Evolutionary conservation across 2,113 vertebrate species (phyloP).

Genomic region (Solea senegalensis): DNA sequence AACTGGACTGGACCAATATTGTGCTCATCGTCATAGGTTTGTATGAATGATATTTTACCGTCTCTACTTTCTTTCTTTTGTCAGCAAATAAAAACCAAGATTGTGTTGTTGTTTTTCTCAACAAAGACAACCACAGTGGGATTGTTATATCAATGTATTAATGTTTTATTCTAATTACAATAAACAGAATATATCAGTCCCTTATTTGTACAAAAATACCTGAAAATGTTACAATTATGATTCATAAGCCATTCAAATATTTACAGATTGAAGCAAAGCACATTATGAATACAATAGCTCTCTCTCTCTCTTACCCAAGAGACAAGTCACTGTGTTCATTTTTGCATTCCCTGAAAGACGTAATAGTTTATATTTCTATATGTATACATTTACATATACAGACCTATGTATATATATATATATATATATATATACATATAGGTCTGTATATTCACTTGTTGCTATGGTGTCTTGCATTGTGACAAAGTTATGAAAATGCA

Average conservation of each 20-base stretch:
- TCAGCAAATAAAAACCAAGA: too few species aligned
- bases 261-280: slow-evolving; percentile 92
- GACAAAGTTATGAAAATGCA: slow-evolving; percentile 79
- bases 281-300: slow-evolving; percentile 84
- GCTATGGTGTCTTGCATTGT: slow-evolving; percentile 82
- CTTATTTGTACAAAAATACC: slow-evolving; percentile 99
- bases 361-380: slow-evolving; percentile 63
- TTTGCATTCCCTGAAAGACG: slow-evolving; percentile 90
- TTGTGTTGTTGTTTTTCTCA: neutral
- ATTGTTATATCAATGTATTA: slow-evolving; percentile 90
- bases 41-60: too few species aligned
- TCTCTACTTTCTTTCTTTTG: too few species aligned
- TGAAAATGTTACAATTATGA: slow-evolving; percentile 95
- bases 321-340: slow-evolving; percentile 77
- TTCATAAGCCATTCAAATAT: slow-evolving; percentile 92
- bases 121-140: slow-evolving; percentile 64
- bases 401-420: slow-evolving; percentile 4
- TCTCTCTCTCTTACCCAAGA: slow-evolving; percentile 80
- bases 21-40: too few species aligned
- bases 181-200: slow-evolving; percentile 97
- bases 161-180: slow-evolving; percentile 98
- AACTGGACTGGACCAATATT: too few species aligned
- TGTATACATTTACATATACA: slow-evolving; percentile 4
- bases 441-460: slow-evolving; percentile 79
- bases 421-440: slow-evolving; percentile 22